A percentile compares a stretch with the other conserved stretches of the same genome.
Evolutionary conservation across 2,888 invertebrate species (phyloP).

Genomic region (Nomada hirtipes): DNA sequence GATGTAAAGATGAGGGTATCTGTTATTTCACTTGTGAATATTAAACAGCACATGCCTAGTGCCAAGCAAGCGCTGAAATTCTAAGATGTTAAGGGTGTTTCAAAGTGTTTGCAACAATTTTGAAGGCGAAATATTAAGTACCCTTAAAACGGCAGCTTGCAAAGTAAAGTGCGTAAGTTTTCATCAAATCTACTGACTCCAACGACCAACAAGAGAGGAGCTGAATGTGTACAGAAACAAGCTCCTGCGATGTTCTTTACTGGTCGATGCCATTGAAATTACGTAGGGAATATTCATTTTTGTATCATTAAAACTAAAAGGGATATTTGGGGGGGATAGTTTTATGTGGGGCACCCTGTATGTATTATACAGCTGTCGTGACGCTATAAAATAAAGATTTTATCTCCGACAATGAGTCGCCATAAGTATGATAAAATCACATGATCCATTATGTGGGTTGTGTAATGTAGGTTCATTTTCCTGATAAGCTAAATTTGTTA

Average conservation of each 20-base stretch:
- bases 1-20: no score
- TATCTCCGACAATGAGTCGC: constrained; percentile 6
- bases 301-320: no score
- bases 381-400: constrained; percentile 19
- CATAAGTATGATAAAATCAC: constrained; percentile 21
- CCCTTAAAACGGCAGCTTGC: background rate
- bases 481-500: background rate
- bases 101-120: background rate
- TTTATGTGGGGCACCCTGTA: no score
- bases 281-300: no score
- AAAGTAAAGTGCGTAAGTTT: no score
- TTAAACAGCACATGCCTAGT: background rate
- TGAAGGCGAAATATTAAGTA: background rate
- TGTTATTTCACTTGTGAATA: background rate
- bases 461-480: no score
- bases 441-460: background rate
- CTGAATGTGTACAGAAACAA: no score
- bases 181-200: no score
- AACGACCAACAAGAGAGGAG: no score
- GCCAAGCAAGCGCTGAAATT: background rate
- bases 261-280: no score
- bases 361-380: constrained; percentile 8
- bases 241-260: no score
- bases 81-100: background rate
- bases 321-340: no score